Conservation (phyloP, 1,140 invertebrate species). For the Whitmania pigra region DNA sequence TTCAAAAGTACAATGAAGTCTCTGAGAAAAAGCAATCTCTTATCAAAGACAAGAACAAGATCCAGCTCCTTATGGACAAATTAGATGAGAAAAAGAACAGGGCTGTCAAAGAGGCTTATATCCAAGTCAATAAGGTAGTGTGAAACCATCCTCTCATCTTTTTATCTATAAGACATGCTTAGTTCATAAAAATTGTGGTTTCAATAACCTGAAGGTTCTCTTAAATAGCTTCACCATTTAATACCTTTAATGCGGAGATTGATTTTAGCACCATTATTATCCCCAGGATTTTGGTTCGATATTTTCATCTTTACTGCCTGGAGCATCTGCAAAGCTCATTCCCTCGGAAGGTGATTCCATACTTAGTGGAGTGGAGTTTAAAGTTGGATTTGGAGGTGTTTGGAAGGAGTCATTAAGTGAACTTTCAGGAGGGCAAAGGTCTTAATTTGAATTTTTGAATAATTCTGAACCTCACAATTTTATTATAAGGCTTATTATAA, state of each 20-base stretch:
- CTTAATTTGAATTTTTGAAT: not conserved
- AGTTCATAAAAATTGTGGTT: too few species aligned
- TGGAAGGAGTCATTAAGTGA: constrained; percentile 95
- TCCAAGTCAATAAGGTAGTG: constrained; percentile 49
- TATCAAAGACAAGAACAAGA: constrained; percentile 44
- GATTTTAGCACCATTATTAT: too few species aligned
- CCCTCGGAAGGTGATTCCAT: constrained; percentile 61
- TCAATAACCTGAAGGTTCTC: too few species aligned
- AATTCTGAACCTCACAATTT: not conserved
- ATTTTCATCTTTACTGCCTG: constrained; percentile 77
- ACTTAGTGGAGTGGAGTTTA: constrained; percentile 76
- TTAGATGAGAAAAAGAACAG: constrained; percentile 78
- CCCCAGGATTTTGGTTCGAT: constrained; percentile 83
- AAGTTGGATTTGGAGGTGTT: constrained; percentile 77
- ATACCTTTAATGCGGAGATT: too few species aligned
- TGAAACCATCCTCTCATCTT: not conserved
- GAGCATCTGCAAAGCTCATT: constrained; percentile 68
- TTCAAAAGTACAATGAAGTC: not conserved
- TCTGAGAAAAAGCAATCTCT: not conserved
- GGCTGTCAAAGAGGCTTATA: constrained; percentile 65
- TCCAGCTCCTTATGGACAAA: constrained; percentile 67
- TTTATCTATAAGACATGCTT: not conserved
- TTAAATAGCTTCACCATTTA: too few species aligned
- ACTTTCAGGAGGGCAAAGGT: constrained; percentile 84
- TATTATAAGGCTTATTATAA: too few species aligned